These are phyloP conservation scores for Malacosoma neustria DNA, from an alignment of 2,888 invertebrate genomes.

Conservation along the genomic window DNA sequence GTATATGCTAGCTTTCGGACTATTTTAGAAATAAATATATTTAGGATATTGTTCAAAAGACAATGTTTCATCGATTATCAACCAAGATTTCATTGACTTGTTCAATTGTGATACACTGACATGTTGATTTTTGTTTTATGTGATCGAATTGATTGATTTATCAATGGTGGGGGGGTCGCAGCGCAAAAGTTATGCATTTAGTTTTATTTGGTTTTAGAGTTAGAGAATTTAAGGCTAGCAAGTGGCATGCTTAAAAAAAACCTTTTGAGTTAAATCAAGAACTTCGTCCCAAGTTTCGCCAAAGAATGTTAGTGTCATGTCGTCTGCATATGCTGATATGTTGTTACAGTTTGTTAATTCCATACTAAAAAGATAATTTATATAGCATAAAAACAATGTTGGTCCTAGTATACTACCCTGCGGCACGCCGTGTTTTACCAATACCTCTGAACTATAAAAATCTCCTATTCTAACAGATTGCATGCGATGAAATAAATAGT, in stretches of 20 bases:
- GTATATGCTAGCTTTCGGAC: too few relatives aligned
- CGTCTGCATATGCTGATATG: not conserved
- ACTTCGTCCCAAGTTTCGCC: not conserved
- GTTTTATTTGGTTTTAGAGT: not conserved
- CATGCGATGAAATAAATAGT: not conserved
- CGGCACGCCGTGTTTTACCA: not conserved
- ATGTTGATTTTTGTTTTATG: too few relatives aligned
- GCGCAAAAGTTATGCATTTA: too few relatives aligned
- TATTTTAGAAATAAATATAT: too few relatives aligned
- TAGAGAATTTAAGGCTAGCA: not conserved
- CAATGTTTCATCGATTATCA: too few relatives aligned
- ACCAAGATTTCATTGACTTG: too few relatives aligned
- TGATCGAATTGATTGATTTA: too few relatives aligned
- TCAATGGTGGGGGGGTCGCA: too few relatives aligned
- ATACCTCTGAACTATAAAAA: not conserved
- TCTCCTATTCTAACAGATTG: not conserved
- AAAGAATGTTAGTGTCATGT: not conserved
- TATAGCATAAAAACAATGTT: not conserved
- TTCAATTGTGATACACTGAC: too few relatives aligned
- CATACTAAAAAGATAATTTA: not conserved
- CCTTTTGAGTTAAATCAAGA: not conserved
- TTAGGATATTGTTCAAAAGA: too few relatives aligned
- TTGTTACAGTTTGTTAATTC: not conserved
- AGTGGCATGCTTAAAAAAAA: not conserved
- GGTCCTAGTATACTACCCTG: conserved; percentile 1